Evolutionary conservation across 2,888 invertebrate species (phyloP).

Genomic region (Agriopis leucophaearia): DNA sequence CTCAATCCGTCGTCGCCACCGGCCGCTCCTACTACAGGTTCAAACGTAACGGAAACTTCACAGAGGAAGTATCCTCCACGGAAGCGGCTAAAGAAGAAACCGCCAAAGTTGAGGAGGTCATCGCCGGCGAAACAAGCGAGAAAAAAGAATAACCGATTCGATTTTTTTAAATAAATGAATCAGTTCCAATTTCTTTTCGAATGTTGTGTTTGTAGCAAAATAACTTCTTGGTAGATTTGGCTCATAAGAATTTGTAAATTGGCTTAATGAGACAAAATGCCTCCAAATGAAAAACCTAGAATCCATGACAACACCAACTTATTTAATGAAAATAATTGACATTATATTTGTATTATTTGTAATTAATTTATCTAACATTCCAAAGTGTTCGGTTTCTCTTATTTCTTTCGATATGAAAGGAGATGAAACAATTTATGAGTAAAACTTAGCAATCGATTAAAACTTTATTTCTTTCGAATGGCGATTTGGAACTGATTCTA

Average conservation of each 20-base stretch:
- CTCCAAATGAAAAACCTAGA: background rate
- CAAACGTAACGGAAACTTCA: constrained; percentile 75
- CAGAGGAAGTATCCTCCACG: constrained; percentile 46
- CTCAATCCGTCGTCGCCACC: constrained; percentile 72
- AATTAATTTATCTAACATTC: background rate
- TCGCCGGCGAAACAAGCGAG: constrained; percentile 24
- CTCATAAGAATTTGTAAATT: constrained; percentile 22
- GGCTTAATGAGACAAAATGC: constrained; percentile 27
- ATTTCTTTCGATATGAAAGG: constrained; percentile 18
- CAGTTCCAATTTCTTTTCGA: constrained; percentile 24
- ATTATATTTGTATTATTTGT: too few species aligned
- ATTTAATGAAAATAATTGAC: too few species aligned
- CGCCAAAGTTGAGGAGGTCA: constrained; percentile 29
- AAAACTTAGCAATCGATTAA: background rate
- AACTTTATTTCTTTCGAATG: background rate
- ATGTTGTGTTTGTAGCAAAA: background rate
- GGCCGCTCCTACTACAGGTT: constrained; percentile 73
- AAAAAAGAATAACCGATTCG: constrained; percentile 40
- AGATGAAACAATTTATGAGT: constrained; percentile 17
- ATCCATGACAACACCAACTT: too few species aligned
- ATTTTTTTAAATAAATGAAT: constrained; percentile 21
- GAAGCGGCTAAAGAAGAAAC: constrained; percentile 39
- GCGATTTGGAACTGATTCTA: constrained; percentile 7
- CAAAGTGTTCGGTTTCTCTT: constrained; percentile 5
- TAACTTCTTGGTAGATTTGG: constrained; percentile 9